Conservation (phyloP, 2,797 vertebrate species). For the Harpagifer antarcticus region DNA sequence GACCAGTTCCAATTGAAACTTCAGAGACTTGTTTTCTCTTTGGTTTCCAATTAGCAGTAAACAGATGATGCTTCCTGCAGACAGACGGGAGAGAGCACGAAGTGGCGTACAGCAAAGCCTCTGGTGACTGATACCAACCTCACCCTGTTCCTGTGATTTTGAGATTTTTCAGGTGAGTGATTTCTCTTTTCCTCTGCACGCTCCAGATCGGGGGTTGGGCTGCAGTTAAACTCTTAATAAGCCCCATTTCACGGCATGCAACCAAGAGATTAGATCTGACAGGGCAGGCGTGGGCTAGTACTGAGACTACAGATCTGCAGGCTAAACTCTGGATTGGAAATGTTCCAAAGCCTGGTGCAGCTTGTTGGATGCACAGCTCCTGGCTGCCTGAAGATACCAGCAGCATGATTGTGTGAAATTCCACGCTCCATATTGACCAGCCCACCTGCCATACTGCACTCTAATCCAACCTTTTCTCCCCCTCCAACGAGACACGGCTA, state of each 20-base stretch:
- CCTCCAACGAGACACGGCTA: slow-evolving; percentile 11
- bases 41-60: slow-evolving; percentile 77
- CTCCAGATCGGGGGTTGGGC: slow-evolving; percentile 58
- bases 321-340: slow-evolving; percentile 77
- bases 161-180: slow-evolving; percentile 68
- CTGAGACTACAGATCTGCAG: slow-evolving; percentile 74
- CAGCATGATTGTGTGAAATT: slow-evolving; percentile 38
- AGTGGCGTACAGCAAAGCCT: slow-evolving; percentile 56
- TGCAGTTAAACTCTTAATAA: slow-evolving; percentile 81
- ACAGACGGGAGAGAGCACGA: slow-evolving; percentile 62
- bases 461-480: slow-evolving; percentile 30
- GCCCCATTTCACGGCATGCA: slow-evolving; percentile 76
- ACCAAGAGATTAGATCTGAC: slow-evolving; percentile 80
- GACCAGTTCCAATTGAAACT: slow-evolving; percentile 74
- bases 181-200: slow-evolving; percentile 48
- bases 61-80: slow-evolving; percentile 68
- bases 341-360: slow-evolving; percentile 63
- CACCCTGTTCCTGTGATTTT: slow-evolving; percentile 65
- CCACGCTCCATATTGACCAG: slow-evolving; percentile 26
- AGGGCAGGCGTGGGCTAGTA: slow-evolving; percentile 72
- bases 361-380: slow-evolving; percentile 44
- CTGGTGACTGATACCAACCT: slow-evolving; percentile 55
- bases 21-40: slow-evolving; percentile 77
- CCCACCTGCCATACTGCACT: slow-evolving; percentile 26
- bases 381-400: slow-evolving; percentile 43